Conservation (phyloP, 1,140 invertebrate genomes). For the Cydia splendana region DNA sequence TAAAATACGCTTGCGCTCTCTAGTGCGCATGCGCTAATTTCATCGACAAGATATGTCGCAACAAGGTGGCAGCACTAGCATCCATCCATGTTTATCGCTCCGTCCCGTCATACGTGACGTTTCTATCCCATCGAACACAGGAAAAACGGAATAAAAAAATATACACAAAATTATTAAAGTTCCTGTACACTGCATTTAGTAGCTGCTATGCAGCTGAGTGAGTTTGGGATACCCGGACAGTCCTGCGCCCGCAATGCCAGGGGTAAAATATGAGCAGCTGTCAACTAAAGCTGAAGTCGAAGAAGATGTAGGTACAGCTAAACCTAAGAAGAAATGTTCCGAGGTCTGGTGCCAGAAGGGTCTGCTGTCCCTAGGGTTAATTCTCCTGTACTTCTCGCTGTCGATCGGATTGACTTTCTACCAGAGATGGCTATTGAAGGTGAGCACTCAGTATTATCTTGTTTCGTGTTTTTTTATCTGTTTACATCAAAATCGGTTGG, state of each 20-base stretch:
- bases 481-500: slow-evolving; percentile 13
- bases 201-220: slow-evolving; percentile 56
- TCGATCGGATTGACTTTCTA: slow-evolving; percentile 98
- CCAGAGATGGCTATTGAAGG: slow-evolving; percentile 94
- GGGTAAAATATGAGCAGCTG: slow-evolving; percentile 77
- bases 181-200: background rate
- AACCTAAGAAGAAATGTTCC: slow-evolving; percentile 64
- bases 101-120: slow-evolving; percentile 27
- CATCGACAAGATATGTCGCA: background rate
- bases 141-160: background rate
- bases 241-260: slow-evolving; percentile 60
- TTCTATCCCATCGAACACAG: slow-evolving; percentile 16
- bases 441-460: slow-evolving; percentile 70
- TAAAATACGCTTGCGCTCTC: too few relatives aligned
- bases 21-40: background rate
- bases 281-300: slow-evolving; percentile 66
- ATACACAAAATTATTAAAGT: background rate
- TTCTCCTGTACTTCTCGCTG: slow-evolving; percentile 91
- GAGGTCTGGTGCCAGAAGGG: slow-evolving; percentile 68
- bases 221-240: slow-evolving; percentile 40
- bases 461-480: slow-evolving; percentile 23
- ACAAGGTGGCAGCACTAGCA: slow-evolving; percentile 32
- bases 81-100: slow-evolving; percentile 29
- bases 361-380: slow-evolving; percentile 77
- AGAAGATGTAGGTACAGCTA: slow-evolving; percentile 62